These are phyloP conservation scores for Hapalemur alaotrensis DNA, from an alignment of 2,797 vertebrate genomes.

Conservation along the genomic window DNA sequence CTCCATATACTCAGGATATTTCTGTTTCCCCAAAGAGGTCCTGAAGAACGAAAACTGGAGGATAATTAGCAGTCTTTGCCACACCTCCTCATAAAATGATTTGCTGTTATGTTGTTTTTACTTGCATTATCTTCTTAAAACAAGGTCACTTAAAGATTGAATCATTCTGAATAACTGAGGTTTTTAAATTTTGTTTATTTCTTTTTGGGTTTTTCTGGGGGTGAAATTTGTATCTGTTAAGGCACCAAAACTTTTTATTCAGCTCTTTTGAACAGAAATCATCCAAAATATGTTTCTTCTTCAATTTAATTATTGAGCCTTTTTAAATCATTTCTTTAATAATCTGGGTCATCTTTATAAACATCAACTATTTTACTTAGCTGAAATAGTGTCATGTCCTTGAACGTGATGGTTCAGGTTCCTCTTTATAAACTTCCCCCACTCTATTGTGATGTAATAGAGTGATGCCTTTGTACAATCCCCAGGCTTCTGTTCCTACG, in stretches of 20 bases:
- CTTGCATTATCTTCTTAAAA: background rate
- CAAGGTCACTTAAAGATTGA: background rate
- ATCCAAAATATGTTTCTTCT: background rate
- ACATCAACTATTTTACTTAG: background rate
- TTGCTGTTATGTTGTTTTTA: background rate
- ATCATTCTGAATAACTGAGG: background rate
- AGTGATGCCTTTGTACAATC: background rate
- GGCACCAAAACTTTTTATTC: background rate
- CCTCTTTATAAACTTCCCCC: background rate
- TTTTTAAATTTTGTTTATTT: background rate
- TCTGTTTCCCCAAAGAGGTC: background rate
- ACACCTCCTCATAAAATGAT: background rate
- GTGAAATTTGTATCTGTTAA: background rate
- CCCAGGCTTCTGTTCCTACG: background rate
- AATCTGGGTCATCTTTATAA: background rate
- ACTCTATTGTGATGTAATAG: background rate
- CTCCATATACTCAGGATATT: background rate
- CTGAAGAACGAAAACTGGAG: background rate
- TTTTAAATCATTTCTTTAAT: conserved; percentile 33
- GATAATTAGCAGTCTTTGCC: background rate
- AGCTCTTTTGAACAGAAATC: background rate
- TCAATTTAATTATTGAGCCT: background rate
- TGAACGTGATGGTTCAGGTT: background rate
- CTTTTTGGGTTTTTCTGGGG: background rate
- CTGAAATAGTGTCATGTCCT: background rate